Evolutionary conservation across 2,113 vertebrate genomes (phyloP), one percentile per base, ranked within the genome.

Genomic region (Silurus glanis): DNA sequence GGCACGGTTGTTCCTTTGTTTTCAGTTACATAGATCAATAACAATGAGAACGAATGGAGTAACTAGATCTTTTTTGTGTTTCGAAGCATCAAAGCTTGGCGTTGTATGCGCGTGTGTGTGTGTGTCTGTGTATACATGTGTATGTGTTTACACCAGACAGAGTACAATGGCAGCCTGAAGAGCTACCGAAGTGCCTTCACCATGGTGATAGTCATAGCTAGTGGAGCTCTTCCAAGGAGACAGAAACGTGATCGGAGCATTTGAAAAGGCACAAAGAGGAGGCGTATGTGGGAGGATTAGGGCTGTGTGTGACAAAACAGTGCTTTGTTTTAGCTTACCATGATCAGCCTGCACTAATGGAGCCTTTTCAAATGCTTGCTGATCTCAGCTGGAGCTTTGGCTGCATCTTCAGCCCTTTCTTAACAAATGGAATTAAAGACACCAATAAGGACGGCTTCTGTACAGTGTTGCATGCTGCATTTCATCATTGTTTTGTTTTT

Each of bases 191-290:
- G 64, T 55, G 64, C 64, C 84, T 71, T 89, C 66, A 80, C 88
- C 75, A 86, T 87, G 88, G 85, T 84, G 66, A 89, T 69, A 74
- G 64, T 72, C 75, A 71, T 85, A 88, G 67, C 75, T 80, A 87
- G 75, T 58, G 62, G 84, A 49, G 82, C 88, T 86, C 19, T 10
- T 89, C 79, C 83, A 56, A 67, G 82, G 78, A 87, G 82, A 86
- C 64, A 23, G 23, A 19, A 78, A 64, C 45, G 74, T 53, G 82
- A 89, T 74, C 58, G 19, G 56, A 66, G 14, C 4, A 25, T 85
- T 86, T 88, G 55, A 86, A 86, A 72, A 86, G 74, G 49, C 28
- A 13, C 37, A 37, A 37, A 37, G 37, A 37, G 37, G 37, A 37
- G 37, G 37, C 47, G 56, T 28, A 13, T 12, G 56, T 61, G 9